Conservation (phyloP, 23 tunicate genomes). For the Ascidia mentula region DNA sequence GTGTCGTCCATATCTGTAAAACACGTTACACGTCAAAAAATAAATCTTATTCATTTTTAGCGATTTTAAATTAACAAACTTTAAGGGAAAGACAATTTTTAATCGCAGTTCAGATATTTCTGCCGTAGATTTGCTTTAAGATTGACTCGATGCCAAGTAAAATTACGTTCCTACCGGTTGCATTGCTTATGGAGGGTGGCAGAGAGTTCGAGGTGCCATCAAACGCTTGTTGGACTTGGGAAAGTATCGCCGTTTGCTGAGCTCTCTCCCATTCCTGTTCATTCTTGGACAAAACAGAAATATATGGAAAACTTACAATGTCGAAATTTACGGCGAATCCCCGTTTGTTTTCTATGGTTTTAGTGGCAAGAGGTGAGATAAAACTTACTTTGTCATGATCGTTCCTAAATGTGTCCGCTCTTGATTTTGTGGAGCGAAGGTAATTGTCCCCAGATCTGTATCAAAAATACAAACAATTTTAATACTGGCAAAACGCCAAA, state of each 20-base stretch:
- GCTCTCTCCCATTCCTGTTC: constrained; percentile 66
- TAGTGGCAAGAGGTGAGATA: too few relatives aligned
- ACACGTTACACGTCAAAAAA: not conserved
- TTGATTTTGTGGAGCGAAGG: constrained; percentile 10
- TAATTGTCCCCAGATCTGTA: not conserved
- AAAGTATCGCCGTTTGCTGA: constrained; percentile 48
- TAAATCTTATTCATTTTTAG: not conserved
- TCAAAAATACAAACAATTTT: not conserved
- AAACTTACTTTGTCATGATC: constrained; percentile 18
- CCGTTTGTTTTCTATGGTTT: too few relatives aligned
- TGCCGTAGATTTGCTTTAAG: too few relatives aligned
- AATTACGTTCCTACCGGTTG: too few relatives aligned
- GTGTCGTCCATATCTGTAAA: constrained; percentile 63
- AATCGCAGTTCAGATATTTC: too few relatives aligned
- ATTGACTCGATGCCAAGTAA: too few relatives aligned
- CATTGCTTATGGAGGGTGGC: constrained; percentile 15
- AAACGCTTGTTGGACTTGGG: constrained; percentile 63
- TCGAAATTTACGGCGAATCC: too few relatives aligned
- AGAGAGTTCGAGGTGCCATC: constrained; percentile 45
- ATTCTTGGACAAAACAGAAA: too few relatives aligned
- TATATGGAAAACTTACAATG: too few relatives aligned
- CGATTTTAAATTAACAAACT: not conserved
- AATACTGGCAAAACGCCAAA: too few relatives aligned
- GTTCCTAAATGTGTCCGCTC: constrained; percentile 19
- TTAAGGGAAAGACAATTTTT: too few relatives aligned